A percentile compares a stretch with the other conserved stretches of the same genome.
Conservation (phyloP, 2,113 vertebrate genomes). For the Anoura caudifer region DNA sequence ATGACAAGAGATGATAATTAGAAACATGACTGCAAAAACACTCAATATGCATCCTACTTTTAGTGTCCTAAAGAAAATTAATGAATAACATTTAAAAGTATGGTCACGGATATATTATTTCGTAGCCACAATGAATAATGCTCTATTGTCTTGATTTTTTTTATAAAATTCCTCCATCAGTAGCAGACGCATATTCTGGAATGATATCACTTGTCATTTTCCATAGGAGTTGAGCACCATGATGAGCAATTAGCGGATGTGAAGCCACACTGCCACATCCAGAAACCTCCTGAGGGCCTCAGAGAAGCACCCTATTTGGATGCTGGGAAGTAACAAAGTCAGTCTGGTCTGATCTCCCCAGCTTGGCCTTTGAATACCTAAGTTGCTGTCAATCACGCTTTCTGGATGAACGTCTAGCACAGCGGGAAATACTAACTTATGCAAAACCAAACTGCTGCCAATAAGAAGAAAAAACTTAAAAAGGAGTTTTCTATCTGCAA, state of each 20-base stretch:
- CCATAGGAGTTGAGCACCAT: neutral
- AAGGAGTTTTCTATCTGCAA: conserved; percentile 13
- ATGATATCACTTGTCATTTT: conserved; percentile 32
- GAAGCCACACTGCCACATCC: neutral
- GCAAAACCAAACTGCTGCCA: conserved; percentile 48
- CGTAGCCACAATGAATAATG: neutral
- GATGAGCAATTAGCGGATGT: conserved; percentile 33
- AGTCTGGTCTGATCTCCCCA: conserved; percentile 42
- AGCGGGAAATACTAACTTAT: conserved; percentile 68
- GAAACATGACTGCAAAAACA: neutral
- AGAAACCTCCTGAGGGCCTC: conserved; percentile 52
- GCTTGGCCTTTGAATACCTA: conserved; percentile 58
- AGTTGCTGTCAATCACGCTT: conserved; percentile 60
- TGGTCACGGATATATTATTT: neutral
- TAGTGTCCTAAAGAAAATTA: neutral
- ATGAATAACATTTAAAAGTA: neutral
- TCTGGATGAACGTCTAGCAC: conserved; percentile 66
- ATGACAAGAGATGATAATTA: neutral
- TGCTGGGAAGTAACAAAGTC: conserved; percentile 35
- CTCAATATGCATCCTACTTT: neutral
- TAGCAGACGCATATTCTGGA: neutral
- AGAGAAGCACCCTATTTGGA: conserved; percentile 51
- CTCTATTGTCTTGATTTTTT: neutral
- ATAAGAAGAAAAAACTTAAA: neutral
- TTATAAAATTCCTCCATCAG: neutral